Conservation (phyloP, 30 jellyfish, hydroid and myxozoan genomes). For the Aurelia sp. region DNA sequence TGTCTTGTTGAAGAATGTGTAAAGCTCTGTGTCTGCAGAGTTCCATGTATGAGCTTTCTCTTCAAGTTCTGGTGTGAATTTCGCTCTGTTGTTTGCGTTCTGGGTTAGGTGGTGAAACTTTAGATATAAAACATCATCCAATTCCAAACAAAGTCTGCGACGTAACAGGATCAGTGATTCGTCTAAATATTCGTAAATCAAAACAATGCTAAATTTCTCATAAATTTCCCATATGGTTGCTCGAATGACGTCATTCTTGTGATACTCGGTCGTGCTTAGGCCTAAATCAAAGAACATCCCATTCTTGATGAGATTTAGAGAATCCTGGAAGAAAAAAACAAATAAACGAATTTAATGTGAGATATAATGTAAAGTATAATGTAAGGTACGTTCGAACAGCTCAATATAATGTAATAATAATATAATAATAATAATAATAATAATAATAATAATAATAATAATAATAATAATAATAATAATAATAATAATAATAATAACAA, state of each 20-base stretch:
- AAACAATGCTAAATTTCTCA: conserved; percentile 85
- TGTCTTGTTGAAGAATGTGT: conserved; percentile 82
- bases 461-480: too few species aligned
- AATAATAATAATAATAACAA: too few species aligned
- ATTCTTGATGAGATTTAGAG: conserved; percentile 87
- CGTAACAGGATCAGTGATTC: conserved; percentile 86
- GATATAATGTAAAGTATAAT: too few species aligned
- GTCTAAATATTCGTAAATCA: conserved; percentile 91
- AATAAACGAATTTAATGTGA: background rate
- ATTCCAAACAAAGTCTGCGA: conserved; percentile 86
- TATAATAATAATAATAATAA: too few species aligned
- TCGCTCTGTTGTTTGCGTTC: conserved; percentile 65
- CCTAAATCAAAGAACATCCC: conserved; percentile 98
- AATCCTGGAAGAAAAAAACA: conserved; percentile 70
- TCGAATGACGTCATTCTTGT: conserved; percentile 78
- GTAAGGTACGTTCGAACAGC: too few species aligned
- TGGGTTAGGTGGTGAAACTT: conserved; percentile 78
- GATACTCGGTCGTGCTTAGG: conserved; percentile 96
- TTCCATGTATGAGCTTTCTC: conserved; percentile 80
- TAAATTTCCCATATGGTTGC: conserved; percentile 89
- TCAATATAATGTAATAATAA: too few species aligned
- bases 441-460: too few species aligned
- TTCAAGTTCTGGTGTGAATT: conserved; percentile 64
- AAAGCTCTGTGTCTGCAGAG: conserved; percentile 84
- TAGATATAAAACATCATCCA: conserved; percentile 87